Evolutionary conservation across 1,140 invertebrate species (phyloP).

Genomic region (Rhopalosiphum maidis): DNA sequence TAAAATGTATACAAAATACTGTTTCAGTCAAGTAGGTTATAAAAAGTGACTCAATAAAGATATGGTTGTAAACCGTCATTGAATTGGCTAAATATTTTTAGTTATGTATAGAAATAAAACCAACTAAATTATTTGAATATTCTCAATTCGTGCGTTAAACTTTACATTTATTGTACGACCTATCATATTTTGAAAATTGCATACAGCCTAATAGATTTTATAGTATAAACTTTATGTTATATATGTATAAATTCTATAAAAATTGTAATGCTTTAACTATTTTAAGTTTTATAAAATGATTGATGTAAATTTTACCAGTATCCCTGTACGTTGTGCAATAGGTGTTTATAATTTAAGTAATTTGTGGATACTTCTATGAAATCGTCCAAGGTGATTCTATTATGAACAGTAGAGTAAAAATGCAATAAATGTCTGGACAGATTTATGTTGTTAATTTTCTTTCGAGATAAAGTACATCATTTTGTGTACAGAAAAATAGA

Average conservation of each 20-base stretch:
- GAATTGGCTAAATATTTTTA: not conserved
- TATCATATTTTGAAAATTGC: not conserved
- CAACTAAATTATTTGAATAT: not conserved
- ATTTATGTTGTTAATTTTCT: conserved; percentile 54
- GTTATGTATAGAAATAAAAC: not conserved
- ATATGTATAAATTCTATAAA: not conserved
- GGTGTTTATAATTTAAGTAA: not conserved
- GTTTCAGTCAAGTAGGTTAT: not conserved
- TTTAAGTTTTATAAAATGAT: not conserved
- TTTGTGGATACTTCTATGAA: not conserved
- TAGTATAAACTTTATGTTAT: not conserved
- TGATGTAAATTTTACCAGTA: not conserved
- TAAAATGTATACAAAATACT: not conserved
- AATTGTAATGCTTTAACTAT: not conserved
- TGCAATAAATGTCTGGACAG: conserved; percentile 29
- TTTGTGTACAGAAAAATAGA: not conserved
- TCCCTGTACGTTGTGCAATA: not conserved
- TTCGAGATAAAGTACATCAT: conserved; percentile 33
- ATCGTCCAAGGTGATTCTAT: not conserved
- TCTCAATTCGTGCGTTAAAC: not conserved
- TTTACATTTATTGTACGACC: not conserved
- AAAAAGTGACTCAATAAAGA: conserved; percentile 1
- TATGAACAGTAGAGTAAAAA: not conserved
- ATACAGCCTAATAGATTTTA: not conserved
- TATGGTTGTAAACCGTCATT: conserved; percentile 19